Percentiles rank a stretch among this genome's conserved stretches.
Conservation (phyloP, 2,888 invertebrate species). For the Cepaea hortensis region DNA sequence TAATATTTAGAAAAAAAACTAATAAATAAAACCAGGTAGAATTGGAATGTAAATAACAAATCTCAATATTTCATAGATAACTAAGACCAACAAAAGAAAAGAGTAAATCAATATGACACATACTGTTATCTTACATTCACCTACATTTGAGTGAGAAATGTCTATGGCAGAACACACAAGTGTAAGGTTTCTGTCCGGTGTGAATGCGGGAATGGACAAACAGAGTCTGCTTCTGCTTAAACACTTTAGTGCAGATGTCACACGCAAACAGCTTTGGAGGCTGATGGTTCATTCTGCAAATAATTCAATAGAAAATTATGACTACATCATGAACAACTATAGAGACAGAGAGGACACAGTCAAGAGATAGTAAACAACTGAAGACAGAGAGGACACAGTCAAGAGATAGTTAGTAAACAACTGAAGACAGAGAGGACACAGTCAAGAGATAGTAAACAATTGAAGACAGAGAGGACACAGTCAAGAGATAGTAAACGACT, state of each 20-base stretch:
- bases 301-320: not conserved
- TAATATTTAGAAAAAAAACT: not conserved
- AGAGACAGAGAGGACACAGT: no score
- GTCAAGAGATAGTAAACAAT: no score
- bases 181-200: constrained; percentile 45
- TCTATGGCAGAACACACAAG: constrained; percentile 39
- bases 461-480: no score
- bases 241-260: constrained; percentile 43
- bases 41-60: not conserved
- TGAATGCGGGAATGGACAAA: constrained; percentile 42
- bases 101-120: not conserved
- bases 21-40: not conserved
- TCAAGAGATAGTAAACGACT: no score
- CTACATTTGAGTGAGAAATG: constrained; percentile 45
- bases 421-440: no score
- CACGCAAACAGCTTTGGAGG: constrained; percentile 31
- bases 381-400: no score
- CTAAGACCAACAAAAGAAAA: not conserved
- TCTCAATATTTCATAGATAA: not conserved
- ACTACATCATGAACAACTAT: no score
- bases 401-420: no score
- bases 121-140: not conserved
- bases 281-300: constrained; percentile 42
- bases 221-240: constrained; percentile 45
- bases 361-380: no score